Evolutionary conservation across 2,797 vertebrate species (phyloP), one percentile per base, ranked within the genome.

Genomic region (Rhinatrema bivittatum): DNA sequence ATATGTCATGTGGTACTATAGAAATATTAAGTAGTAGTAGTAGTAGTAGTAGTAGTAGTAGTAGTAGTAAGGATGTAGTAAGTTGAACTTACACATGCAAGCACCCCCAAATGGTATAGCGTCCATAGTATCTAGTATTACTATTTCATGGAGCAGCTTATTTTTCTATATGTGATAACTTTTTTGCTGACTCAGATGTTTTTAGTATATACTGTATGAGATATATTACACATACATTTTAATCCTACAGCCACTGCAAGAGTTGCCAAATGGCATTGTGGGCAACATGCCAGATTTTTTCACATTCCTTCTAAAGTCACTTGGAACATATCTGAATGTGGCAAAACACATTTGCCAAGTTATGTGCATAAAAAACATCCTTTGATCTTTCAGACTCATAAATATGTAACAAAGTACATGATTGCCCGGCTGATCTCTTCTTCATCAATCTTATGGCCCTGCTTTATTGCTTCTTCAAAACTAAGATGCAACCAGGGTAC

Each of bases 371-470:
- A 82, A n/a, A 84, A 79, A 75, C 70, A 72, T 77, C 72, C 78
- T 87, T 81, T 83, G 79, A 83, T 81, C 79, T 77, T 79, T 75
- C 69, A 65, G 68, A 66, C 69, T 74, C 76, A 79, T 81, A 84
- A 86, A 82, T 84, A 87, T 66, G 56, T 76, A 81, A 81, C 82
- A 83, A 79, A 77, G 65, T 68, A 69, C 57, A 74, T 54, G 61
- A 74, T 69, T 72, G 75, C 67, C 76, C 74, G 68, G 32, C 61
- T 78, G 78, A 78, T 77, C 72, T 72, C 55, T 70, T 63, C 62
- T 56, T 60, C 72, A 82, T 84, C 76, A 74, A 78, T 85, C 76
- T 79, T 74, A 51, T 16, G n/a, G 75, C 60, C 50, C 40, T 39
- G 54, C 66, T 79, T 76, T 76, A 78, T 74, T 62, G 65, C 65